Conservation (phyloP, 2,113 vertebrate species). For the Spermophilus dauricus region DNA sequence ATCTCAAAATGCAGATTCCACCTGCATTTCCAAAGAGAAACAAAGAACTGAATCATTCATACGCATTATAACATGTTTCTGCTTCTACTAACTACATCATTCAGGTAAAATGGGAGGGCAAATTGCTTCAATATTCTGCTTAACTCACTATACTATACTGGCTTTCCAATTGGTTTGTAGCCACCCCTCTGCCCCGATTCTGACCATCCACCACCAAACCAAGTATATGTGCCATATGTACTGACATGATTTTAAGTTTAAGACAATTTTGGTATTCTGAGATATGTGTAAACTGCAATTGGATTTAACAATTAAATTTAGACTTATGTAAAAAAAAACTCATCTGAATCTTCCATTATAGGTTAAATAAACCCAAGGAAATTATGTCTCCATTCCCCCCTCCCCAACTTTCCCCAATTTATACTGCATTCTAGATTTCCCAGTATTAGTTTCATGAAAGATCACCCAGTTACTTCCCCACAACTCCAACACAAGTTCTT, state of each 20-base stretch:
- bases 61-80: neutral
- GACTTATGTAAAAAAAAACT: neutral
- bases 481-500: neutral
- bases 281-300: neutral
- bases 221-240: neutral
- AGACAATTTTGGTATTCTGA: neutral
- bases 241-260: neutral
- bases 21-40: neutral
- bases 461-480: neutral
- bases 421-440: neutral
- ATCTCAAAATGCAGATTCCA: neutral
- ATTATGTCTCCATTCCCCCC: neutral
- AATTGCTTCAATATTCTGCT: rapidly evolving
- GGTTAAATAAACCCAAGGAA: neutral
- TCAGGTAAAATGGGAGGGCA: neutral
- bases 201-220: neutral
- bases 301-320: neutral
- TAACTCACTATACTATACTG: neutral
- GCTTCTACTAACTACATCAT: neutral
- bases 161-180: neutral
- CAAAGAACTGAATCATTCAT: neutral
- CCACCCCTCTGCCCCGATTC: neutral
- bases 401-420: neutral
- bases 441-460: neutral
- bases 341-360: neutral